These are phyloP conservation scores for Lasius fuliginosus DNA, from an alignment of 2,888 invertebrate genomes.

Conservation along the genomic window DNA sequence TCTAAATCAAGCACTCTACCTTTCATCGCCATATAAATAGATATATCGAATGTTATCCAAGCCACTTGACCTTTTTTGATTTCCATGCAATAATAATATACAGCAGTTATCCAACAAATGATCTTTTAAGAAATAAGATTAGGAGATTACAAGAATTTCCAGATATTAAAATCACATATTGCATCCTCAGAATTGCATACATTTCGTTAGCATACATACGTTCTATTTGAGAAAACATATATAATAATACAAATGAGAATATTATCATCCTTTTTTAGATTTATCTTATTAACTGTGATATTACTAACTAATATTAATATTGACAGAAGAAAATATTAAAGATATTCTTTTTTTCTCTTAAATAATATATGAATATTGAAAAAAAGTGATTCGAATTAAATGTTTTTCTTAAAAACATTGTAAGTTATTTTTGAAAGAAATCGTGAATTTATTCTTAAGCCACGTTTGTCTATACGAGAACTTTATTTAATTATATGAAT, in stretches of 20 bases:
- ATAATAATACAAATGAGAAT: not conserved
- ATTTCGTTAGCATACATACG: not conserved
- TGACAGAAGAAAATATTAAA: not conserved
- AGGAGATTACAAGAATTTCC: not conserved
- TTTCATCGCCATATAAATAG: conserved; percentile 36
- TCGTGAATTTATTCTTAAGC: not conserved
- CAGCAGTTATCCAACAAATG: not conserved
- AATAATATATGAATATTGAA: not conserved
- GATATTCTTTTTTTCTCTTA: not conserved
- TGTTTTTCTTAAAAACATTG: not conserved
- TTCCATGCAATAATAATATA: not conserved
- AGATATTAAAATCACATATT: not conserved
- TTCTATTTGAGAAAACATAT: not conserved
- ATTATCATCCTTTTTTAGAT: not conserved
- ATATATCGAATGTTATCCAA: not conserved
- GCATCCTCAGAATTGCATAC: too few relatives aligned
- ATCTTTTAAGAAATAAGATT: not conserved
- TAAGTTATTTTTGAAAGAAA: not conserved
- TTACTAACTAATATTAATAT: not conserved
- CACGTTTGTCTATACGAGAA: not conserved
- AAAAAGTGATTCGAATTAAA: not conserved
- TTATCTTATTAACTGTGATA: not conserved
- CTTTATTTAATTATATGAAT: conserved; percentile 19
- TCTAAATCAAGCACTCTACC: conserved; percentile 38
- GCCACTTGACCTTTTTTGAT: not conserved